Evolutionary conservation across 2,888 invertebrate genomes (phyloP).

Genomic region (Folsomia manolachei): DNA sequence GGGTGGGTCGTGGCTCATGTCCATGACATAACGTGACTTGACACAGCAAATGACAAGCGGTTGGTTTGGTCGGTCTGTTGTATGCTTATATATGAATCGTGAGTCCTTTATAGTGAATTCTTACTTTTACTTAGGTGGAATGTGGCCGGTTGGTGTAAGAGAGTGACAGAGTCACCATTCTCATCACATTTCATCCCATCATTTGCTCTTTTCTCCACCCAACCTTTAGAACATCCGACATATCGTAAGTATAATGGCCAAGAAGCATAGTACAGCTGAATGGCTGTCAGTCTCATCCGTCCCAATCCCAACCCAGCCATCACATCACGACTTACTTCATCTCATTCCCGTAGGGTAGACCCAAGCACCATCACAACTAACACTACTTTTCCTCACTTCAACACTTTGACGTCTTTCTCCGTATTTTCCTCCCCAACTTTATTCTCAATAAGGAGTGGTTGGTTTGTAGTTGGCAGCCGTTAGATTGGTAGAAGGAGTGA

Average conservation of each 20-base stretch:
- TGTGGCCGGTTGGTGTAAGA: background rate
- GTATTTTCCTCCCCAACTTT: too few relatives aligned
- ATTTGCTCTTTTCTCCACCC: conserved; percentile 15
- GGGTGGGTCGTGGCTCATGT: background rate
- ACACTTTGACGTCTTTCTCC: background rate
- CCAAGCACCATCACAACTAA: too few relatives aligned
- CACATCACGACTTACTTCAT: background rate
- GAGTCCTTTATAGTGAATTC: background rate
- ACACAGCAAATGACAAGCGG: too few relatives aligned
- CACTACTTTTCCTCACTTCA: too few relatives aligned
- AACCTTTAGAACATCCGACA: background rate
- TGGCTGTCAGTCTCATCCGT: conserved; percentile 13
- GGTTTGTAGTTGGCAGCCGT: too few relatives aligned
- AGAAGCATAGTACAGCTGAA: conserved; percentile 14
- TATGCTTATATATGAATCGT: background rate
- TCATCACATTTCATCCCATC: conserved; percentile 24
- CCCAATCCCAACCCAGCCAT: conserved; percentile 4
- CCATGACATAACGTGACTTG: too few relatives aligned
- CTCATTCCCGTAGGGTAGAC: background rate
- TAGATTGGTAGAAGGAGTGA: too few relatives aligned
- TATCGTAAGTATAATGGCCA: background rate
- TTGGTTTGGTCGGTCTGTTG: background rate
- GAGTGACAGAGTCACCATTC: background rate
- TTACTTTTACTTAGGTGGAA: background rate
- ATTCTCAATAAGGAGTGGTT: too few relatives aligned